Percentiles rank a stretch among this genome's conserved stretches.
phyloP scores from a whole-genome alignment of 2,113 vertebrate species.

The Sigmodon hispidus region DNA sequence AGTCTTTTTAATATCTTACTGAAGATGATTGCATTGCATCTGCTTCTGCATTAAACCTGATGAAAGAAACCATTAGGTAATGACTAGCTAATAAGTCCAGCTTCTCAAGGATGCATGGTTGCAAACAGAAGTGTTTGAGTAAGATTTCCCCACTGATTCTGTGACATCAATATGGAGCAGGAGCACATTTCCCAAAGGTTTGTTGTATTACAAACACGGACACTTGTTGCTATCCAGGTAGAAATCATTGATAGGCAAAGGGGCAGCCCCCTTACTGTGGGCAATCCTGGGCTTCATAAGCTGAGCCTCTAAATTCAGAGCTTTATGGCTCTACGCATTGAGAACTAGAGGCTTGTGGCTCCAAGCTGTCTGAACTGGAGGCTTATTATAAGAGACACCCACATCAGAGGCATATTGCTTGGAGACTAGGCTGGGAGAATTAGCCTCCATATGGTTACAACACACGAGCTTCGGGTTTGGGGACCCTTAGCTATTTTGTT shows the following conservation, averaged over 20 bases:
- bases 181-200: not conserved
- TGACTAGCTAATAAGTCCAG: not conserved
- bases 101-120: not conserved
- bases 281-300: not conserved
- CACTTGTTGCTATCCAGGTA: not conserved
- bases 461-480: not conserved
- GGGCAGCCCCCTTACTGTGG: not conserved
- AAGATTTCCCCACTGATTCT: not conserved
- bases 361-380: not conserved
- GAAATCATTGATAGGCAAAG: not conserved
- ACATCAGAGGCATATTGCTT: not conserved
- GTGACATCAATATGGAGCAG: not conserved
- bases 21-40: not conserved
- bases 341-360: not conserved
- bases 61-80: not conserved
- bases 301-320: not conserved
- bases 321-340: not conserved
- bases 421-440: not conserved
- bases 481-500: not conserved
- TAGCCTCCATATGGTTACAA: not conserved
- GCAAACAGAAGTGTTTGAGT: not conserved
- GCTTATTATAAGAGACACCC: not conserved
- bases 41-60: not conserved
- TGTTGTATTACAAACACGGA: not conserved
- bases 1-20: not conserved